These are phyloP conservation scores for Orchestia grillus DNA, from an alignment of 1,140 invertebrate species.

Conservation along the genomic window DNA sequence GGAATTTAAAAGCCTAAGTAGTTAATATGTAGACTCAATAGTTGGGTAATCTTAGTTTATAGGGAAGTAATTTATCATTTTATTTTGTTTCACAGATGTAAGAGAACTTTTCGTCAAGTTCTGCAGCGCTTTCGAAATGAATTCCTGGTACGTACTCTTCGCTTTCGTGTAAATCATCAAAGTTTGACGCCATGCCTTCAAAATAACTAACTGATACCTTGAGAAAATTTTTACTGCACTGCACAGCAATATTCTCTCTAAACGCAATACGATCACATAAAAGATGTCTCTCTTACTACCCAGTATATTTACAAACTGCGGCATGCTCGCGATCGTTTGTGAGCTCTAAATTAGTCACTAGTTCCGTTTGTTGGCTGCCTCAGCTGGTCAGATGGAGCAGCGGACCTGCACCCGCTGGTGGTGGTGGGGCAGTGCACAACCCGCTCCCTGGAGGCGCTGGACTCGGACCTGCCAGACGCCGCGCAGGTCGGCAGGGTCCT, in stretches of 20 bases:
- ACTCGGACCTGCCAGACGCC: not conserved
- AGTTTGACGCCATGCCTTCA: not conserved
- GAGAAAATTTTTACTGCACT: not conserved
- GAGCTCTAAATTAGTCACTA: not conserved
- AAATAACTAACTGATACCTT: not conserved
- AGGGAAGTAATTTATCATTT: not conserved
- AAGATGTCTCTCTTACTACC: not conserved
- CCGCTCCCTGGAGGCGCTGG: not conserved
- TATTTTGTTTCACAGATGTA: not conserved
- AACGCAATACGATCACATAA: not conserved
- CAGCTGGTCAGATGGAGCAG: not conserved
- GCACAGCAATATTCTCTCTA: not conserved
- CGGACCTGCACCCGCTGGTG: not conserved
- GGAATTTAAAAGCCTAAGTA: too few relatives aligned
- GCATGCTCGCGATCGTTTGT: not conserved
- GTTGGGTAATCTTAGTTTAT: not conserved
- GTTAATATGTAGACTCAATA: not conserved
- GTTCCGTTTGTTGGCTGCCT: not conserved
- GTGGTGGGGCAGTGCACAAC: not conserved
- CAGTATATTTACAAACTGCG: not conserved
- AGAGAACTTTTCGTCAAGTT: not conserved
- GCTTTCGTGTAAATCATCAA: not conserved
- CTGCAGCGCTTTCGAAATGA: conserved; percentile 1
- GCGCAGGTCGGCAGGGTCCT: not conserved
- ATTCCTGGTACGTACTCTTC: conserved; percentile 4